Evolutionary conservation across 2,113 vertebrate genomes (phyloP).

Genomic region (Otis tarda): DNA sequence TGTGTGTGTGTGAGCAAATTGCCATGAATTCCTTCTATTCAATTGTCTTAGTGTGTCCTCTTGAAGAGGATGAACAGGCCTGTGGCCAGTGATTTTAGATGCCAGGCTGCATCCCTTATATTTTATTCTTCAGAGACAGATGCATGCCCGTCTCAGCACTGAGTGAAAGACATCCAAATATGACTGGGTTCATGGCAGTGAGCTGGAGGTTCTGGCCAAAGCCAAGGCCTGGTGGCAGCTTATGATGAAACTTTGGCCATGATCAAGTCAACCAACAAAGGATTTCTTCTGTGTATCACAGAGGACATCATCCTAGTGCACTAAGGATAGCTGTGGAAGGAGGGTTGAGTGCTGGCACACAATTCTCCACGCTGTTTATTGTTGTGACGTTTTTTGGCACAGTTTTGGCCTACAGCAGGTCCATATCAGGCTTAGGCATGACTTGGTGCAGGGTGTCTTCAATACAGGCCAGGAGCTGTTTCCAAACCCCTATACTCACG

Average conservation of each 20-base stretch:
- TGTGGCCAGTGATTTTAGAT: neutral
- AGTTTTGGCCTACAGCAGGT: neutral
- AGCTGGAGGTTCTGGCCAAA: neutral
- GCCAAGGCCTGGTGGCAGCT: neutral
- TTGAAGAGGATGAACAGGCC: neutral
- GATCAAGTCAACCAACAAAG: neutral
- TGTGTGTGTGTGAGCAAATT: neutral
- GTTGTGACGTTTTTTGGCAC: neutral
- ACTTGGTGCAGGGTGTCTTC: neutral
- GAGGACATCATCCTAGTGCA: neutral
- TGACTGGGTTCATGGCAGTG: fast-evolving
- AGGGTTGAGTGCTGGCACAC: neutral
- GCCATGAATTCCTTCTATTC: constrained; percentile 10
- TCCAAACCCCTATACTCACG: neutral
- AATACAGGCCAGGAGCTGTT: neutral
- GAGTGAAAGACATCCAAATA: neutral
- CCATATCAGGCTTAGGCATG: neutral
- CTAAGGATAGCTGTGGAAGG: neutral
- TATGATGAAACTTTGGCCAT: neutral
- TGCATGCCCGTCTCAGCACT: neutral
- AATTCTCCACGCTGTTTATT: neutral
- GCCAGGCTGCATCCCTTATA: neutral
- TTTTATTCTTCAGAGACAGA: neutral
- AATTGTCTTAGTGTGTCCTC: neutral
- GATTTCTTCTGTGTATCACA: neutral